Base-by-base conservation (phyloP, 92 coral and sea anemone genomes). In the Porites divaricata region DNA sequence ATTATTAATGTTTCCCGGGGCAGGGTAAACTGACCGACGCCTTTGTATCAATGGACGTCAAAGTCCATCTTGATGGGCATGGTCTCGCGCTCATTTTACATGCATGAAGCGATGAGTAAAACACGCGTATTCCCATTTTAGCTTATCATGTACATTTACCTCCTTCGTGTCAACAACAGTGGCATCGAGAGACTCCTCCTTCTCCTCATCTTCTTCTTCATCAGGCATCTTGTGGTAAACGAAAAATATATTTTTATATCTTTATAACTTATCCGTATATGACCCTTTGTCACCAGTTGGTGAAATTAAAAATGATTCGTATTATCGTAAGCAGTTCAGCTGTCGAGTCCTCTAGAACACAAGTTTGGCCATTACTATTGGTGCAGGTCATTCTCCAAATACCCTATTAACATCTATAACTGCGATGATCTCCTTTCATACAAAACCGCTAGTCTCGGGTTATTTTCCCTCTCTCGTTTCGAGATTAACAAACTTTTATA, bases 1-100 rank as follows among this genome's bases (percentile, higher is more conserved):
- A 35, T 28, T 20, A 35, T 14, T 70, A 23, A 5, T 15, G 57
- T 35, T 70, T 23, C 45, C 41, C 26, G 73, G 0, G 45, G 57
- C 75, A 5, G 52, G 17, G 57, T 35, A n/a, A 35, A 17, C 75
- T 21, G 25, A 70, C 57, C 41, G 75, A 70, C 41, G 56, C 41
- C 71, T 67, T 67, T 67, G 71, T 45, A 67, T 35, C 45, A 35
- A 6, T 35, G 45, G 45, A 35, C 45, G 6, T 35, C 45, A 35
- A 35, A 35, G 45, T 35, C 45, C 45, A 35, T 35, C 6, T 35
- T 35, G 45, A 35, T 35, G 71, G 76, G 76, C 76, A 72, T 12
- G 76, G 16, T 72, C 76, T 72, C 11, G 76, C 57, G 76, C 76
- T 72, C 76, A 41, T 71, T 71, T 71, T 71, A 71, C 76, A 71